These are phyloP conservation scores for Patiria miniata DNA, from an alignment of 35 echinoderm and acorn worm genomes.

Conservation along the genomic window DNA sequence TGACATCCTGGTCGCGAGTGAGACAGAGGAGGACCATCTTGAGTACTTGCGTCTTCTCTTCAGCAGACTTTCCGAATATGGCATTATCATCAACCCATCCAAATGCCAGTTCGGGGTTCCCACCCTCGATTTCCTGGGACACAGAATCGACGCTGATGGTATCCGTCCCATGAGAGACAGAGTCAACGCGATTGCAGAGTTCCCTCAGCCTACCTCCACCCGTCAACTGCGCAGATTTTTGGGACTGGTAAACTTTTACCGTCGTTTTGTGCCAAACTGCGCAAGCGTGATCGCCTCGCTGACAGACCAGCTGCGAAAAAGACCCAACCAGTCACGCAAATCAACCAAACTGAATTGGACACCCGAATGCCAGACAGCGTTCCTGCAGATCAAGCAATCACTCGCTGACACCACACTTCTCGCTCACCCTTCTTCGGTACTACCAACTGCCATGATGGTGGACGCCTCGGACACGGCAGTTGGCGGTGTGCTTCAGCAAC, in stretches of 20 bases:
- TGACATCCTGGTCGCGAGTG: conserved; percentile 29
- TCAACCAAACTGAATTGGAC: no score
- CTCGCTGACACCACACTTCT: no score
- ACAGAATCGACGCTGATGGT: conserved; percentile 28
- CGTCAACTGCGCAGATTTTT: conserved; percentile 41
- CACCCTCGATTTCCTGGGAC: conserved; percentile 25
- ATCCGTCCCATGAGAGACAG: conserved; percentile 29
- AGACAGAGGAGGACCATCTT: neutral
- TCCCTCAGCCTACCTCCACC: conserved; percentile 48
- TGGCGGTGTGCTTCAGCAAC: conserved; percentile 40
- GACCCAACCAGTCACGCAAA: no score
- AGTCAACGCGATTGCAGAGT: conserved; percentile 45
- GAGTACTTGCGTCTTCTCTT: neutral
- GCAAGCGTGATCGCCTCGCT: conserved; percentile 33
- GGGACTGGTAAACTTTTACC: conserved; percentile 58
- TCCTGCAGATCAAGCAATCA: no score
- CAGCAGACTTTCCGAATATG: conserved; percentile 37
- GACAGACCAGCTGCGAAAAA: no score
- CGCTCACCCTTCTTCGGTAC: no score
- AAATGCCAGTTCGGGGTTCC: conserved; percentile 43
- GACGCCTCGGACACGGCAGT: conserved; percentile 36
- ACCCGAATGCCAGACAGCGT: no score
- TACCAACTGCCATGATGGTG: no score
- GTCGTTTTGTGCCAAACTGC: neutral
- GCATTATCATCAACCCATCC: conserved; percentile 48